Evolutionary conservation across 2,888 invertebrate genomes (phyloP).

Genomic region (Mimachlamys varia): DNA sequence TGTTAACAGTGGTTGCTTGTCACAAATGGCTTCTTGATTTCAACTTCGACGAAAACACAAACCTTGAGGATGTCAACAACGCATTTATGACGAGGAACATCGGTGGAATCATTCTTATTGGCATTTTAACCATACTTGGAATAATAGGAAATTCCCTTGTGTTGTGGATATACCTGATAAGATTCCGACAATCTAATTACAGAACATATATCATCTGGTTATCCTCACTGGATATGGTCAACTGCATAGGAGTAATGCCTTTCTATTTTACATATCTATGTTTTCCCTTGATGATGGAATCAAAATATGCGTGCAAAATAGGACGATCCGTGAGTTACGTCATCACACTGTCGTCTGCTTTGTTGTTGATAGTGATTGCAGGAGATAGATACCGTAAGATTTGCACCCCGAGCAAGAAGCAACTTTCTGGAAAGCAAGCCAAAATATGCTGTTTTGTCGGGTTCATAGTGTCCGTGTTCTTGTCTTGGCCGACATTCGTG

Average conservation of each 20-base stretch:
- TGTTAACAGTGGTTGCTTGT: not conserved
- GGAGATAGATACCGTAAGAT: constrained; percentile 70
- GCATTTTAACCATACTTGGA: not conserved
- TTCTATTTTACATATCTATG: constrained; percentile 1
- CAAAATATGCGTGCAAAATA: not conserved
- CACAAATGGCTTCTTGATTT: not conserved
- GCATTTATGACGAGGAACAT: not conserved
- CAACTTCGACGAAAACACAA: not conserved
- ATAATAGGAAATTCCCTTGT: not conserved
- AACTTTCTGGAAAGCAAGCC: constrained; percentile 44
- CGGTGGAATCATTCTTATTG: not conserved
- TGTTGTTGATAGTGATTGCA: constrained; percentile 66
- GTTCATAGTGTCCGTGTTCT: not conserved
- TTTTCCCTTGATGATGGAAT: not conserved
- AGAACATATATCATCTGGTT: not conserved
- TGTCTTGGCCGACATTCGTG: constrained; percentile 15
- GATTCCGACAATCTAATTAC: constrained; percentile 10
- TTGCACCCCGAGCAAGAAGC: constrained; percentile 61
- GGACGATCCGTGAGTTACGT: constrained; percentile 9
- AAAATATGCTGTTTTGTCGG: constrained; percentile 37
- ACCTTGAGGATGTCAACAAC: not conserved
- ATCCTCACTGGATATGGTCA: not conserved
- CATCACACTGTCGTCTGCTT: constrained; percentile 54
- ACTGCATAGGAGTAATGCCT: not conserved
- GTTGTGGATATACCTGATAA: not conserved